A percentile compares a stretch with the other conserved stretches of the same genome.
Evolutionary conservation across 2,888 invertebrate species (phyloP).

Genomic region (Amaurobius ferox): DNA sequence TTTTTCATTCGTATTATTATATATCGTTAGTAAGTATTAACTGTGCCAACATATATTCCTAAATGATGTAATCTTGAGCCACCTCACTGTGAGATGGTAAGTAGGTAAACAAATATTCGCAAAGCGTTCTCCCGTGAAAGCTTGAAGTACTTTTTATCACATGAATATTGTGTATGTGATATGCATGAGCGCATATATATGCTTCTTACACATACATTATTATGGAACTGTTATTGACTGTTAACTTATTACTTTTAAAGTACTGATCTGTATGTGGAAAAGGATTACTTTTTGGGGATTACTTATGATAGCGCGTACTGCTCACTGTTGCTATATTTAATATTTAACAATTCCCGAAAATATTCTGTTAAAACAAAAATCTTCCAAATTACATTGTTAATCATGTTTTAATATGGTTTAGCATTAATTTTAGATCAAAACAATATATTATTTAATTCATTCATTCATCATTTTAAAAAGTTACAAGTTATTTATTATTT

Average conservation of each 20-base stretch:
- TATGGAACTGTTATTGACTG: constrained; percentile 19
- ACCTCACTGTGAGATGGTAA: neutral
- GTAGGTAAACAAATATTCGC: neutral
- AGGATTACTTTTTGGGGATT: constrained; percentile 42
- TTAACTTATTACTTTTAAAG: constrained; percentile 27
- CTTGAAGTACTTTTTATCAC: constrained; percentile 4
- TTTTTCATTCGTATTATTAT: too few relatives aligned
- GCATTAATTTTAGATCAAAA: too few relatives aligned
- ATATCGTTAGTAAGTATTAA: neutral
- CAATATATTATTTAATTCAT: too few relatives aligned
- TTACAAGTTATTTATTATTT: too few relatives aligned
- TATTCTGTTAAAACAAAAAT: too few relatives aligned
- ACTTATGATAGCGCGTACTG: constrained; percentile 47
- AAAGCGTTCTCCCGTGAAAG: neutral
- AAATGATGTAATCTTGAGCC: neutral
- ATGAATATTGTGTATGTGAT: neutral
- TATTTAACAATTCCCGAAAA: neutral
- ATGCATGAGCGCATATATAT: neutral
- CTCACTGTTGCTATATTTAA: constrained; percentile 24
- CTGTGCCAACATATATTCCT: neutral
- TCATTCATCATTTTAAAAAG: too few relatives aligned
- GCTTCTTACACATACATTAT: neutral
- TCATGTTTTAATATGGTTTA: too few relatives aligned
- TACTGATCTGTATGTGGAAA: constrained; percentile 46
- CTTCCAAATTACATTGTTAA: too few relatives aligned